Base-by-base conservation (phyloP, 2,888 invertebrate species). In the Crematogaster levior region DNA sequence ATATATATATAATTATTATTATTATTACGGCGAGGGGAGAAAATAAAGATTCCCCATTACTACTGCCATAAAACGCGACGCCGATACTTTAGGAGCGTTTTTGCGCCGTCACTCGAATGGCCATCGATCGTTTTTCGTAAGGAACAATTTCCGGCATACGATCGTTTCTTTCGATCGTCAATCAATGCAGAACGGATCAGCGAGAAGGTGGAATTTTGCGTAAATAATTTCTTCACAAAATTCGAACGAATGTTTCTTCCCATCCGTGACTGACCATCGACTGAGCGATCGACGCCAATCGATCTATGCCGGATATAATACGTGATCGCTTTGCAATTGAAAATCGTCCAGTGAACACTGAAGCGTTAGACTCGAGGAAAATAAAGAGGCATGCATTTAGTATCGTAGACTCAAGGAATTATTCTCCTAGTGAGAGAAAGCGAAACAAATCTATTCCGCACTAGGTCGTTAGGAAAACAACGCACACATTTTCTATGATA, bases 401-500 rank as follows among this genome's bases (percentile, higher is more conserved):
- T 73, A 82, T 63, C 30, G 65, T 81, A 75, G 75, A 56, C 72
- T 46, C 65, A 58, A 81, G 27, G 51, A 53, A 79, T 70, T 63
- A 53, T 60, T 80, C 61, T 82, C 65, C 48, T 72, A 66, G 48
- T 43, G 72, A 68, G 56, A 34, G 43, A 56, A 77, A 83, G 60
- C 48, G 77, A 82, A 83, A 65, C 51, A 82, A 70, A 60, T 84
- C 86, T 85, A 85, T 66, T 82, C 74, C 85, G 86, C 89, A 89
- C 87, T 87, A 89, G 83, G 73, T 72, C 30, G 73, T 80, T 89
- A 89, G 89, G 84, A 81, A 89, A 77, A 81, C 83, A 89, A 86
- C 89, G 89, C 89, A 89, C 89, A 89, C 81, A 79, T 89, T 89
- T 89, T 89, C 83, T 89, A 89, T 87, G 79, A 87, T 89, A 89